A percentile compares a stretch with the other conserved stretches of the same genome.
Evolutionary conservation across 2,888 invertebrate genomes (phyloP).

Genomic region (Cerastis leucographa): DNA sequence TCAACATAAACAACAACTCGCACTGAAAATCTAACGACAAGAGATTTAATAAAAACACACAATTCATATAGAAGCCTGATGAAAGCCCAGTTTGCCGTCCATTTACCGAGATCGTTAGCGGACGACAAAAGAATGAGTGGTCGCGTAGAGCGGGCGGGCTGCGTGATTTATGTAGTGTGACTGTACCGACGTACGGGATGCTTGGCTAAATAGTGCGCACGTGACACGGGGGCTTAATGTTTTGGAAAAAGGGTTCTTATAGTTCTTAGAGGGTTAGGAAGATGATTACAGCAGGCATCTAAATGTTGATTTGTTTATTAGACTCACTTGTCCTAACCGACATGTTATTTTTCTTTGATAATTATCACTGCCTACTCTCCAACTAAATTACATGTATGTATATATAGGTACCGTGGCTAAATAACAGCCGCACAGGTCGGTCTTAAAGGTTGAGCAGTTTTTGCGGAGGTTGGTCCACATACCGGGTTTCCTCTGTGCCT

Average conservation of each 20-base stretch:
- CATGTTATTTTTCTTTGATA: not conserved
- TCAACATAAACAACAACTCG: not conserved
- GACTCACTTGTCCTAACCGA: not conserved
- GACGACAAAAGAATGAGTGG: conserved; percentile 59
- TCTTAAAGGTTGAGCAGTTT: no score
- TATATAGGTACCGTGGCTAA: no score
- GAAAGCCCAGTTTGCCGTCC: conserved; percentile 53
- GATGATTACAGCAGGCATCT: not conserved
- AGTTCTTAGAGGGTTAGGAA: not conserved
- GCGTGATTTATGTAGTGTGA: conserved; percentile 63
- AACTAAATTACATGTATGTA: not conserved
- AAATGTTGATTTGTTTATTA: not conserved
- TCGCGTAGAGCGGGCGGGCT: conserved; percentile 50
- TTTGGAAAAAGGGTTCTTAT: not conserved
- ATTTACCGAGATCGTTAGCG: conserved; percentile 60
- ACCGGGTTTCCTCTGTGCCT: no score
- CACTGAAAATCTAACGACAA: not conserved
- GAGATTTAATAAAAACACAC: conserved; percentile 22
- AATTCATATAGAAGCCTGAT: conserved; percentile 48
- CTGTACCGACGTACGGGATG: conserved; percentile 18
- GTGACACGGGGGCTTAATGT: conserved; percentile 29
- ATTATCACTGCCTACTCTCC: not conserved
- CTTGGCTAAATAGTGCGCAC: conserved; percentile 20
- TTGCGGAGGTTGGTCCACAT: no score
- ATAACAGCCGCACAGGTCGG: no score